These are phyloP conservation scores for Drosophila crucigera DNA, from an alignment of 2,888 invertebrate genomes.

Conservation along the genomic window DNA sequence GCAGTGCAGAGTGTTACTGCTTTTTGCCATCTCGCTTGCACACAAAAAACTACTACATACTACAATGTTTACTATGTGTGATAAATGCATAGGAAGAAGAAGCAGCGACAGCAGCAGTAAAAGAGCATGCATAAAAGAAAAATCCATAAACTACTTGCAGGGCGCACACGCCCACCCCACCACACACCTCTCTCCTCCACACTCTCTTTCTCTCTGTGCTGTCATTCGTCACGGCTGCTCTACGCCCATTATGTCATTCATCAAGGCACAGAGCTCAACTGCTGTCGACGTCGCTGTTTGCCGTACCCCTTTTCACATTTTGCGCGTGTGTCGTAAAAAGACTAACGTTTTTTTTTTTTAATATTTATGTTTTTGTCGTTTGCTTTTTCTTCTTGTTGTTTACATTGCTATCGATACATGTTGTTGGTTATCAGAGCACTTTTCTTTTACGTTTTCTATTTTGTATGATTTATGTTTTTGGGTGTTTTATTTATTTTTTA, in stretches of 20 bases:
- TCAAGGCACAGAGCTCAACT: constrained; percentile 49
- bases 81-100: constrained; percentile 46
- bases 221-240: constrained; percentile 40
- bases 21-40: constrained; percentile 36
- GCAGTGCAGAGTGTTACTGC: constrained; percentile 10
- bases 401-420: constrained; percentile 43
- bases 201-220: constrained; percentile 6
- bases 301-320: constrained; percentile 35
- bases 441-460: constrained; percentile 25
- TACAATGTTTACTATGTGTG: constrained; percentile 78
- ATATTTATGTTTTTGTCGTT: constrained; percentile 31
- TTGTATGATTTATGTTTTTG: constrained; percentile 55
- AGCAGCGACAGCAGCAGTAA: background rate
- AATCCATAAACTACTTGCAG: constrained; percentile 77
- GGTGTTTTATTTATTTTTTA: background rate
- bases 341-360: constrained; percentile 46
- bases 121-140: constrained; percentile 59
- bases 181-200: background rate
- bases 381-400: constrained; percentile 62
- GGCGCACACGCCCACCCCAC: constrained; percentile 8
- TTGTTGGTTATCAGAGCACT: constrained; percentile 31
- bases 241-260: constrained; percentile 76
- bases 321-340: constrained; percentile 44
- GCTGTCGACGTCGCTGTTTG: constrained; percentile 31
- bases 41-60: constrained; percentile 68